Conservation (phyloP, 2,113 vertebrate genomes). For the Hippocampus comes region DNA sequence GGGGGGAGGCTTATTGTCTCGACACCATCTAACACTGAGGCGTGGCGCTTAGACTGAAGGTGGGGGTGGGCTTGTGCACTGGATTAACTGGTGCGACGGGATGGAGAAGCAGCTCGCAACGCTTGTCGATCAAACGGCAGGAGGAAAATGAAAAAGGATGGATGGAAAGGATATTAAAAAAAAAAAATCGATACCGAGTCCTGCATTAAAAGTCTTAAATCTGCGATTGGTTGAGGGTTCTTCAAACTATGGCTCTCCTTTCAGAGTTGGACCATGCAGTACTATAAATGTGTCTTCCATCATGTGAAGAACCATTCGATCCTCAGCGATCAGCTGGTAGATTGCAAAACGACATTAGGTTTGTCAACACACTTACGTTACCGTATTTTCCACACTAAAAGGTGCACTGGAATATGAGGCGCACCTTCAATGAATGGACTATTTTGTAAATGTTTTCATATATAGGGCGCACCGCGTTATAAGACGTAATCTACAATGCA, state of each 20-base stretch:
- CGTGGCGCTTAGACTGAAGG: slow-evolving; percentile 19
- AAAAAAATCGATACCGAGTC: background rate
- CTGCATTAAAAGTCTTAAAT: background rate
- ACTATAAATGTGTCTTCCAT: background rate
- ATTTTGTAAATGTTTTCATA: no score
- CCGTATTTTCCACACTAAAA: no score
- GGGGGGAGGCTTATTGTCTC: slow-evolving; percentile 49
- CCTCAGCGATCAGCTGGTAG: background rate
- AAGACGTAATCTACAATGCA: no score
- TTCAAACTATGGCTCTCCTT: background rate
- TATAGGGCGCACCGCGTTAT: no score
- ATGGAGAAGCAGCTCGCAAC: slow-evolving; percentile 42
- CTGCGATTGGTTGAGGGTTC: no score
- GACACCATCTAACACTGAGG: slow-evolving; percentile 32
- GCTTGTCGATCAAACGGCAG: slow-evolving; percentile 27
- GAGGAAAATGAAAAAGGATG: background rate
- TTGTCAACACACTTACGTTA: background rate
- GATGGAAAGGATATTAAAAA: background rate
- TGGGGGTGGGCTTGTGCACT: slow-evolving; percentile 22
- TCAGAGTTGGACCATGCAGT: background rate
- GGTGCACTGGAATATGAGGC: no score
- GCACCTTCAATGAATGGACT: no score
- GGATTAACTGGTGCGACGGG: slow-evolving; percentile 47
- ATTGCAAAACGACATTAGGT: background rate
- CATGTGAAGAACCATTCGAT: background rate